Percentiles rank a stretch among this genome's conserved stretches.
These are phyloP conservation scores for Stenichneumon culpator DNA, from an alignment of 2,888 invertebrate species.

Conservation along the genomic window DNA sequence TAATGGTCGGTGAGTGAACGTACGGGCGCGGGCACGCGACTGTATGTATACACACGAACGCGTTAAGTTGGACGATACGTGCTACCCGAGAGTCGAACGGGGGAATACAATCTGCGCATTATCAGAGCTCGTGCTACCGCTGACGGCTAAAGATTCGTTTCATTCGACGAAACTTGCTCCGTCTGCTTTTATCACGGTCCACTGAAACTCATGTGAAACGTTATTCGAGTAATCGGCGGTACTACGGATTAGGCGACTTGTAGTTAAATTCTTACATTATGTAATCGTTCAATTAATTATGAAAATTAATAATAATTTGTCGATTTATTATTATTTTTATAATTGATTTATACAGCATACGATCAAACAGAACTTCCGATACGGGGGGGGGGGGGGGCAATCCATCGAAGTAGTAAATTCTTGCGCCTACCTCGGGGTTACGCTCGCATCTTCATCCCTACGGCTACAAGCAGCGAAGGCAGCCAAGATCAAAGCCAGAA, in stretches of 20 bases:
- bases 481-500: too few relatives aligned
- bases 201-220: too few relatives aligned
- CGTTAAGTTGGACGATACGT: not conserved
- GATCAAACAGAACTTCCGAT: too few relatives aligned
- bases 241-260: not conserved
- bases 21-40: constrained; percentile 48
- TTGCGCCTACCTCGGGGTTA: too few relatives aligned
- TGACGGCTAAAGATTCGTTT: not conserved
- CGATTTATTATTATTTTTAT: too few relatives aligned
- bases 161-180: not conserved
- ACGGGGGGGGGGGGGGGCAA: too few relatives aligned
- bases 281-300: not conserved
- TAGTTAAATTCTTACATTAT: not conserved
- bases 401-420: too few relatives aligned
- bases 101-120: not conserved
- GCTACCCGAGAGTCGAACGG: not conserved
- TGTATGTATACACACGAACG: constrained; percentile 20
- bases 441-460: too few relatives aligned
- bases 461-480: too few relatives aligned
- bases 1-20: constrained; percentile 58
- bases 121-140: not conserved
- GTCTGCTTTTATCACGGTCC: not conserved
- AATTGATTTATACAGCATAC: too few relatives aligned
- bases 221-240: too few relatives aligned
- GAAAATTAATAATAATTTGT: too few relatives aligned